Percentiles rank a stretch among this genome's conserved stretches.
Conservation (phyloP, 2,888 invertebrate genomes). For the Dasysyrphus albostriatus region DNA sequence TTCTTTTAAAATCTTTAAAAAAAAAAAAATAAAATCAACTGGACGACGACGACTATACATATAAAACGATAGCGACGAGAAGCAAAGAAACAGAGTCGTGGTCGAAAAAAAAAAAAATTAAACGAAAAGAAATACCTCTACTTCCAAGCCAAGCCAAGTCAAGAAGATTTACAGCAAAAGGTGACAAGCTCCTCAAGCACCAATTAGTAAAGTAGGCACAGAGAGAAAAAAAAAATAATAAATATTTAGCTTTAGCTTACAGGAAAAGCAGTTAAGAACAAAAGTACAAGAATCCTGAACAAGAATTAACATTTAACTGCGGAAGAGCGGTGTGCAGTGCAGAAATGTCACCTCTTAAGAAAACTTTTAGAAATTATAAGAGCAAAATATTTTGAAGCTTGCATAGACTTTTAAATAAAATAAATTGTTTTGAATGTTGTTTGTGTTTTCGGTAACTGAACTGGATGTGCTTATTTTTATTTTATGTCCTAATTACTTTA, state of each 20-base stretch:
- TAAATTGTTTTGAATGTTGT: neutral
- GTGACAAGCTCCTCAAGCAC: slow-evolving; percentile 36
- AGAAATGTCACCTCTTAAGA: neutral
- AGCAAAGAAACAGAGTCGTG: neutral
- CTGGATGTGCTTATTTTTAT: neutral
- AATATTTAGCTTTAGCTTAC: neutral
- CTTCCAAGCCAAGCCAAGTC: neutral
- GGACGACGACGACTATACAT: neutral
- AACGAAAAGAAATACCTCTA: neutral
- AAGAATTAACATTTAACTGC: slow-evolving; percentile 5
- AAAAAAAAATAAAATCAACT: neutral
- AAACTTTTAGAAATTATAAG: neutral
- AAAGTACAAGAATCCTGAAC: neutral
- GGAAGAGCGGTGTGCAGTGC: neutral
- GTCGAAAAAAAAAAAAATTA: neutral
- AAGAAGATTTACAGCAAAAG: slow-evolving; percentile 29
- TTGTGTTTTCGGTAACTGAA: neutral
- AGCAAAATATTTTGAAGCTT: neutral
- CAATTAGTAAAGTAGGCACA: slow-evolving; percentile 49
- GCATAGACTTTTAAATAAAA: neutral
- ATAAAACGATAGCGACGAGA: neutral
- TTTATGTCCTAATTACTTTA: slow-evolving; percentile 6
- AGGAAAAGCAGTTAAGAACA: slow-evolving; percentile 1
- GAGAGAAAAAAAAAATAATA: neutral
- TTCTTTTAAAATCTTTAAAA: neutral